Evolutionary conservation across 2,113 vertebrate species (phyloP).

Genomic region (Varanus salvator): DNA sequence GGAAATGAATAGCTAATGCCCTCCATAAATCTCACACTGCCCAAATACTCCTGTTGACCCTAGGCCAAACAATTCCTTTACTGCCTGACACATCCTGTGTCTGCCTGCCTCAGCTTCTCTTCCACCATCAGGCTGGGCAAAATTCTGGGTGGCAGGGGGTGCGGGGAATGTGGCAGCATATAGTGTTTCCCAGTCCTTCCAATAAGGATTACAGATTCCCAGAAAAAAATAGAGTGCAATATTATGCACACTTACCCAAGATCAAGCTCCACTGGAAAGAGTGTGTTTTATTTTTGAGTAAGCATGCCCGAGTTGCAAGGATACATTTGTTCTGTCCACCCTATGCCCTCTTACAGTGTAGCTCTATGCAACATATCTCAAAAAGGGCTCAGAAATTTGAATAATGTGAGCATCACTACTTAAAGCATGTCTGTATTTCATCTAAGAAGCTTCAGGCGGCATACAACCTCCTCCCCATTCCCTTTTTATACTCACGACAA

Average conservation of each 20-base stretch:
- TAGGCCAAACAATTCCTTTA: constrained; percentile 5
- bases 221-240: neutral
- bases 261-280: neutral
- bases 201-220: neutral
- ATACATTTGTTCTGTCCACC: neutral
- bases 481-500: too few relatives aligned
- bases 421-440: too few relatives aligned
- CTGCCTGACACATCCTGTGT: neutral
- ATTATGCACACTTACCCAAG: neutral
- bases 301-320: neutral
- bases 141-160: neutral
- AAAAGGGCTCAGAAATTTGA: too few relatives aligned
- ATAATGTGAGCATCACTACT: neutral
- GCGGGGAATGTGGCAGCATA: neutral
- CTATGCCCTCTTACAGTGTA: too few relatives aligned
- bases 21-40: constrained; percentile 29
- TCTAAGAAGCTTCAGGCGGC: too few relatives aligned
- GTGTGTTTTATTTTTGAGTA: neutral
- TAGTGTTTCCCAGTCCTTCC: neutral
- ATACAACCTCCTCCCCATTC: too few relatives aligned
- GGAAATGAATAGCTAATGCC: constrained; percentile 23
- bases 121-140: neutral
- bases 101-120: neutral
- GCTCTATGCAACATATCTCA: neutral
- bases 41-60: neutral